These are phyloP conservation scores for Fundulus diaphanus DNA, from an alignment of 2,797 vertebrate species.

Conservation along the genomic window DNA sequence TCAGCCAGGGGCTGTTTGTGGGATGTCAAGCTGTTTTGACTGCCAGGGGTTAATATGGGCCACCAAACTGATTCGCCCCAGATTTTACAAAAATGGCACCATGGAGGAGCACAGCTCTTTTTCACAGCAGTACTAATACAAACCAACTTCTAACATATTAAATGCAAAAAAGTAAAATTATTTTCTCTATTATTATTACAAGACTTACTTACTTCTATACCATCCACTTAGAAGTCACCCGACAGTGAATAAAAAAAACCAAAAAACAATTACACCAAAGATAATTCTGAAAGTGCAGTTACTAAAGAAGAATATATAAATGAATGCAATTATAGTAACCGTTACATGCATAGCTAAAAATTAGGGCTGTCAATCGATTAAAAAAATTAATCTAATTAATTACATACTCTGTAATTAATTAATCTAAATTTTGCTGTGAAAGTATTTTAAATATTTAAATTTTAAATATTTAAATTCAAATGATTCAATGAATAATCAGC, in stretches of 20 bases:
- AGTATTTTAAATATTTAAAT: too few relatives aligned
- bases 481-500: too few relatives aligned
- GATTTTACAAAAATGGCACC: constrained; percentile 1
- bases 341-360: background rate
- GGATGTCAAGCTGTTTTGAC: constrained; percentile 2
- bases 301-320: background rate
- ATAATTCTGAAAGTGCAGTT: background rate
- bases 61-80: constrained; percentile 7
- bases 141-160: background rate
- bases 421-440: too few relatives aligned
- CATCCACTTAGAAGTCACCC: too few relatives aligned
- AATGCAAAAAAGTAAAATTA: too few relatives aligned
- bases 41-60: constrained; percentile 5
- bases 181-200: background rate
- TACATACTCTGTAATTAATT: too few relatives aligned
- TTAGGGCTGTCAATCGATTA: too few relatives aligned
- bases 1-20: background rate
- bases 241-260: too few relatives aligned
- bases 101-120: background rate
- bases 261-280: background rate
- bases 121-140: background rate
- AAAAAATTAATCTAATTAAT: too few relatives aligned
- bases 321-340: background rate
- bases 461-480: too few relatives aligned
- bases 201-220: background rate